These are phyloP conservation scores for Himalopsyche tibetana DNA, from an alignment of 2,888 invertebrate genomes.

Conservation along the genomic window DNA sequence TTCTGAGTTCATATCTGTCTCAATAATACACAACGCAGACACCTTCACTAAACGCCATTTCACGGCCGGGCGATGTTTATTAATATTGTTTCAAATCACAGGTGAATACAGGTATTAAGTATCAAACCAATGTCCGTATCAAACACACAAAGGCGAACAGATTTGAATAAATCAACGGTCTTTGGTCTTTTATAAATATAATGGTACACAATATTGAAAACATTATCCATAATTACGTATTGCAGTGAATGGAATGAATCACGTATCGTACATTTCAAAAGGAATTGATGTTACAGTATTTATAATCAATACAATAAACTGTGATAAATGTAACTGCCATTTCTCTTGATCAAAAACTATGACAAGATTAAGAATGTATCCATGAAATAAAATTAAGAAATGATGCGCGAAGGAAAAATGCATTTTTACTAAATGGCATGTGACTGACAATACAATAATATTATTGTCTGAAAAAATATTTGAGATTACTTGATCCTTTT, in stretches of 20 bases:
- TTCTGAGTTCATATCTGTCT: no score
- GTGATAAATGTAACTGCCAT: background rate
- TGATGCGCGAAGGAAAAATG: no score
- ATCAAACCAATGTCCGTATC: slow-evolving; percentile 22
- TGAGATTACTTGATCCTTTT: no score
- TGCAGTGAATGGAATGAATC: slow-evolving; percentile 5
- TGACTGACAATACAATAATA: no score
- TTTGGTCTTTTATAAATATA: slow-evolving; percentile 1
- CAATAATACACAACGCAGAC: no score
- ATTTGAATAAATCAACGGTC: slow-evolving; percentile 31
- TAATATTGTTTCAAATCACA: slow-evolving; percentile 33
- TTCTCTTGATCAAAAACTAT: background rate
- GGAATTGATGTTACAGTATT: background rate
- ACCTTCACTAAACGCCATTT: no score
- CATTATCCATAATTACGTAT: slow-evolving; percentile 13
- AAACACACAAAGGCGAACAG: slow-evolving; percentile 20
- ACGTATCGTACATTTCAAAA: background rate
- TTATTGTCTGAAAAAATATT: no score
- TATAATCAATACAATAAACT: background rate
- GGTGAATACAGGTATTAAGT: slow-evolving; percentile 20
- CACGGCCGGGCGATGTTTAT: no score
- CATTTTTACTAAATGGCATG: no score
- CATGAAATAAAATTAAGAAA: no score
- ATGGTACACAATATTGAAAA: no score
- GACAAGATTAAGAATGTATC: no score